Evolutionary conservation across 1,140 invertebrate species (phyloP).

Genomic region (Episyrphus balteatus): DNA sequence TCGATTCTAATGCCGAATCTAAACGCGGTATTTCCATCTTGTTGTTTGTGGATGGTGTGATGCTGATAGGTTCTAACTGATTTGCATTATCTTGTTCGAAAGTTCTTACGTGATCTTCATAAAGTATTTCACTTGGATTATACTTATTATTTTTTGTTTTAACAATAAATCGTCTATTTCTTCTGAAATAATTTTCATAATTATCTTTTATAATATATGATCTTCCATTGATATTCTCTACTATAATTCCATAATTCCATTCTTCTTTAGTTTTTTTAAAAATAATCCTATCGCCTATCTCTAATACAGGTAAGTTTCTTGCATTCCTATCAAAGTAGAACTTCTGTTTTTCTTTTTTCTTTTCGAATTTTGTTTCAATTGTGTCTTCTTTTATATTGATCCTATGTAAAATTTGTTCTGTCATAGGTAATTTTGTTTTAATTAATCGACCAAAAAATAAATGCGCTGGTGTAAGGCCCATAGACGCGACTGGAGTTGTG

Average conservation of each 20-base stretch:
- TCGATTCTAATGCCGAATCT: too few species aligned
- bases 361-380: not conserved
- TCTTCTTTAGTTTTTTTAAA: not conserved
- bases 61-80: too few species aligned
- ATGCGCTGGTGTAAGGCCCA: not conserved
- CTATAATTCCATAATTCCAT: not conserved
- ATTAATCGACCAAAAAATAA: constrained; percentile 2
- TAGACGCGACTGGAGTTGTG: not conserved
- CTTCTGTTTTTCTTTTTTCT: constrained; percentile 1
- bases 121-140: too few species aligned
- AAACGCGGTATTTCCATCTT: too few species aligned
- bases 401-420: not conserved
- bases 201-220: not conserved
- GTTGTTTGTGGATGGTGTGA: too few species aligned
- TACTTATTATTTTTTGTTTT: too few species aligned
- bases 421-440: not conserved
- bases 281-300: not conserved
- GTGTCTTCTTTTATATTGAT: not conserved
- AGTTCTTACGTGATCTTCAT: too few species aligned
- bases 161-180: too few species aligned
- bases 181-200: constrained; percentile 2
- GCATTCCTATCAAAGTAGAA: constrained; percentile 1
- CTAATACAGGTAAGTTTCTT: not conserved
- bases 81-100: too few species aligned
- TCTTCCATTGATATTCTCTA: not conserved